Evolutionary conservation across 2,888 invertebrate genomes (phyloP), one percentile per base, ranked within the genome.

Genomic region (Lasioglossum morio): DNA sequence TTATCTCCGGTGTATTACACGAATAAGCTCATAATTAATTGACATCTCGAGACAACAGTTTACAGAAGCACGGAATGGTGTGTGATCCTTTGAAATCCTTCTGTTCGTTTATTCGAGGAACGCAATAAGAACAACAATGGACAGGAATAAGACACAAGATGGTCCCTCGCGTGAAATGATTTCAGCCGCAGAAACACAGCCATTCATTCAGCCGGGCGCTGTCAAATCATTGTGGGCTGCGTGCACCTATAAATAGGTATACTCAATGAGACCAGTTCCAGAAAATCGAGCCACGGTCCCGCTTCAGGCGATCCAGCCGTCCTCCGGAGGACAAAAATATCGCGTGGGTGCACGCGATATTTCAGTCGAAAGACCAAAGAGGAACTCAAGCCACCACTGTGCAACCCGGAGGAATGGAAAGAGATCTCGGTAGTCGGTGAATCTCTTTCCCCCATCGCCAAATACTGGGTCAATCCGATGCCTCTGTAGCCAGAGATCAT

Each of bases 221-320:
- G 77, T 75, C 72, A 81, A 77, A 40, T 69, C 80, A 37, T n/a
- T 69, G 66, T 84, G 72, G 37, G 40, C 43, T 34, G 43, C 8
- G 75, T 63, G 34, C 14, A 70, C 63, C 83, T 90, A 90, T 90
- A 90, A 90, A 90, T 90, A 90, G 85, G 81, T 69, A 70, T 76
- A 57, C 70, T 84, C 85, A 89, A 90, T 84, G 83, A 90, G 84
- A 78, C 82, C 40, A 80, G 81, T 90, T 90, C 87, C 79, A 87
- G 90, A 87, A 87, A 90, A 76, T 46, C 69, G 77, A 60, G 81
- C 70, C 57, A 76, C 81, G 80, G 79, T 66, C 81, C 77, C 75
- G 53, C 76, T 76, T 77, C 82, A 66, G 77, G 48, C 78, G 77
- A 72, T 88, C 80, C 79, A 80, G 79, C 72, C 72, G 30, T 46